Evolutionary conservation across 2,888 invertebrate genomes (phyloP).

Genomic region (Cistogaster globosa): DNA sequence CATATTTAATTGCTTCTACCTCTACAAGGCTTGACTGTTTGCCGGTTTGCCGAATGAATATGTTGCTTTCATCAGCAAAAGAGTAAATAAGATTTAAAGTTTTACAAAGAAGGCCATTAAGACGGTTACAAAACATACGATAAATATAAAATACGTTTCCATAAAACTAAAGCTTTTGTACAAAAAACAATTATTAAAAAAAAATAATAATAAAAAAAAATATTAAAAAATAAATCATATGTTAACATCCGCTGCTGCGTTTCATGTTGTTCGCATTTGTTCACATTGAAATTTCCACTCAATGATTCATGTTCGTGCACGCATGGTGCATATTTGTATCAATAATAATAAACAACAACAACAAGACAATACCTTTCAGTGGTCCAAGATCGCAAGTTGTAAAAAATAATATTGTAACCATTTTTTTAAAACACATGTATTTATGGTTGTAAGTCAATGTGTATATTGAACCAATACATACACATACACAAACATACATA

Average conservation of each 20-base stretch:
- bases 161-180: neutral
- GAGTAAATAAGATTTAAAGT: no score
- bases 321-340: constrained; percentile 35
- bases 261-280: constrained; percentile 32
- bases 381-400: constrained; percentile 30
- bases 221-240: constrained; percentile 55
- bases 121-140: neutral
- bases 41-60: no score
- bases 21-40: no score
- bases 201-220: constrained; percentile 22
- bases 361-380: constrained; percentile 8
- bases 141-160: no score
- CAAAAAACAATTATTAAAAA: neutral
- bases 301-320: constrained; percentile 61
- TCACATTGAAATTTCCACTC: constrained; percentile 55
- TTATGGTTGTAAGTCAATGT: neutral
- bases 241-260: constrained; percentile 60
- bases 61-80: no score
- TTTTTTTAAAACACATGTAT: constrained; percentile 23
- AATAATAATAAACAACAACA: neutral
- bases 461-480: constrained; percentile 14
- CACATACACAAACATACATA: neutral
- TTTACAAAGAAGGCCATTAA: no score
- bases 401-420: constrained; percentile 26
- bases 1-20: no score